A percentile compares a stretch with the other conserved stretches of the same genome.
phyloP scores from a whole-genome alignment of 2,888 invertebrate genomes.

The Lasioglossum leucozonium region DNA sequence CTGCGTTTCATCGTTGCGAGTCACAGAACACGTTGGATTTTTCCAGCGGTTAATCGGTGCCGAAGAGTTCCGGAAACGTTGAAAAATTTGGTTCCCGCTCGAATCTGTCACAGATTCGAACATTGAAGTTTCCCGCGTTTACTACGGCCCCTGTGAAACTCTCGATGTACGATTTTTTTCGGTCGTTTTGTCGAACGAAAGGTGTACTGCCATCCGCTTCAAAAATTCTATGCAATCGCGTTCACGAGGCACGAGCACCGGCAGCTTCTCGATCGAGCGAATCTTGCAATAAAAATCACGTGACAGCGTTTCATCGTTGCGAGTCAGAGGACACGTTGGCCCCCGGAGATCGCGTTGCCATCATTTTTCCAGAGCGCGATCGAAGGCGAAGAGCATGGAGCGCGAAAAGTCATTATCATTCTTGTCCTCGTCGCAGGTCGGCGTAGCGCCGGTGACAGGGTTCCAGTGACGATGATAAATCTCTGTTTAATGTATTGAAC shows the following conservation, averaged over 20 bases:
- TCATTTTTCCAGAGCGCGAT: constrained; percentile 3
- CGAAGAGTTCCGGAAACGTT: constrained; percentile 22
- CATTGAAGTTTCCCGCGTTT: no score
- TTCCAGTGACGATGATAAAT: constrained; percentile 64
- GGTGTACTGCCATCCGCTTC: background rate
- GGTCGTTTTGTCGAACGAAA: background rate
- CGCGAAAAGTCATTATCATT: constrained; percentile 65
- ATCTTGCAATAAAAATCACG: background rate
- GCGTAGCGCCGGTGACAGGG: constrained; percentile 59
- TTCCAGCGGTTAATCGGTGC: constrained; percentile 22
- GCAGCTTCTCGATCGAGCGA: background rate
- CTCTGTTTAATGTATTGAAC: constrained; percentile 68
- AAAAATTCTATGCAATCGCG: background rate
- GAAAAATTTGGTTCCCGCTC: no score
- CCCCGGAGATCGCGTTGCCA: background rate
- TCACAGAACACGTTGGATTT: background rate
- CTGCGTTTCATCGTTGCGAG: background rate
- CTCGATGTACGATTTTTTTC: no score
- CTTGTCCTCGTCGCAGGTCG: constrained; percentile 48
- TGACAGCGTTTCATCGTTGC: background rate
- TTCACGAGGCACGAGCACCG: background rate
- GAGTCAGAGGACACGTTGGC: background rate
- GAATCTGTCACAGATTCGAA: no score
- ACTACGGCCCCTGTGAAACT: no score
- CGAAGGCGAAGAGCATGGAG: constrained; percentile 50